phyloP scores from a whole-genome alignment of 2,888 invertebrate species.

The Zonitis immaculata region DNA sequence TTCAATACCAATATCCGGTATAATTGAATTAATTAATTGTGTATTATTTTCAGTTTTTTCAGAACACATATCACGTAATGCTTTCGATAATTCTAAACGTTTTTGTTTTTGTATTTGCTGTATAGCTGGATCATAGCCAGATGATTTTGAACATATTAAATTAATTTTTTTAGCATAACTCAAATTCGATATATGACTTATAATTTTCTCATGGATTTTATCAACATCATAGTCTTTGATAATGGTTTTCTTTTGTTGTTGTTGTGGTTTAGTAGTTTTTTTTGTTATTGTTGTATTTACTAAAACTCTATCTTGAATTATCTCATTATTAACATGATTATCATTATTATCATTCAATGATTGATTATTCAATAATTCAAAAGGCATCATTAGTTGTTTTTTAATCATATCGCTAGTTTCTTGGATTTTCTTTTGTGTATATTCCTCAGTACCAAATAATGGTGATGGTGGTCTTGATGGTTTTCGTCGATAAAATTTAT shows the following conservation, averaged over 20 bases:
- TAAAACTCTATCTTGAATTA: slow-evolving; percentile 2
- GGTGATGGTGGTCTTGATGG: slow-evolving; percentile 30
- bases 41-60: slow-evolving; percentile 28
- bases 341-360: neutral
- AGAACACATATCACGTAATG: slow-evolving; percentile 41
- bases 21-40: slow-evolving; percentile 41
- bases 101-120: slow-evolving; percentile 43
- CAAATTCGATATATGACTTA: slow-evolving; percentile 41
- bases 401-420: slow-evolving; percentile 42
- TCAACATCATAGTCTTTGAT: slow-evolving; percentile 27
- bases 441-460: slow-evolving; percentile 42
- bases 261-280: neutral
- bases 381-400: slow-evolving; percentile 30
- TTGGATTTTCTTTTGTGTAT: slow-evolving; percentile 40
- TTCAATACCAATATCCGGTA: slow-evolving; percentile 45
- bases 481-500: neutral
- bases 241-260: neutral
- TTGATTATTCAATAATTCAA: neutral
- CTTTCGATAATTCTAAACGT: slow-evolving; percentile 42
- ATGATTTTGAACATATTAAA: slow-evolving; percentile 38
- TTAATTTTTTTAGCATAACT: slow-evolving; percentile 41
- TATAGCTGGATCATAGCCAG: slow-evolving; percentile 41
- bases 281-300: neutral
- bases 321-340: slow-evolving; percentile 8
- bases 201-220: slow-evolving; percentile 42